phyloP scores from a whole-genome alignment of 2,797 vertebrate species.

The Amazona finschi region DNA sequence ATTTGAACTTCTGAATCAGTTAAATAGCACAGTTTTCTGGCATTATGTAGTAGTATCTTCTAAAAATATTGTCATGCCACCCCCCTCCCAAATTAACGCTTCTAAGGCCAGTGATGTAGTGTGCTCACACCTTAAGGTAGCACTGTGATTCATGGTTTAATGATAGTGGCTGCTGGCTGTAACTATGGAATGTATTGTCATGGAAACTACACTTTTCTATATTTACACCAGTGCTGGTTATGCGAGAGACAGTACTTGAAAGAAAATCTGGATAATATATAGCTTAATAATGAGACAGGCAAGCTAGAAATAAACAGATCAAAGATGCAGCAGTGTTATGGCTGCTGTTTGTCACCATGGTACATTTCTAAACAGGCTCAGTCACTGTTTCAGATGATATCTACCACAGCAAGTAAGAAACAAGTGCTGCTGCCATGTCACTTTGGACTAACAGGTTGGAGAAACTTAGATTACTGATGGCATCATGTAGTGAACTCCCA shows the following conservation, averaged over 20 bases:
- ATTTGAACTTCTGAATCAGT: conserved; percentile 39
- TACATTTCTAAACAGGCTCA: background rate
- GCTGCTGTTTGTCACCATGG: conserved; percentile 35
- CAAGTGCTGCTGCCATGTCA: background rate
- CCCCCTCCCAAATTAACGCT: conserved; percentile 55
- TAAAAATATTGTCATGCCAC: conserved; percentile 64
- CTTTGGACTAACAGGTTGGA: conserved; percentile 55
- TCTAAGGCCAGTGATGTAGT: conserved; percentile 49
- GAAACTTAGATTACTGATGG: conserved; percentile 31
- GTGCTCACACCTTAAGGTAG: conserved; percentile 69
- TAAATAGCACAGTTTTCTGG: conserved; percentile 22
- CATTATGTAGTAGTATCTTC: conserved; percentile 56
- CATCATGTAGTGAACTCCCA: background rate
- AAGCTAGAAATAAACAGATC: conserved; percentile 40
- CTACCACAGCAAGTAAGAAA: background rate
- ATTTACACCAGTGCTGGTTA: conserved; percentile 66
- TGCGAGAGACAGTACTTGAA: conserved; percentile 61
- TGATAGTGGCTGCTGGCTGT: conserved; percentile 70
- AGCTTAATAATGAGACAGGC: conserved; percentile 49
- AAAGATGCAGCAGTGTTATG: conserved; percentile 19
- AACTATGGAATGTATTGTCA: conserved; percentile 75
- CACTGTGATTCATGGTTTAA: conserved; percentile 74
- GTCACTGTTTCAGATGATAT: background rate
- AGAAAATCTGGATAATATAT: conserved; percentile 53
- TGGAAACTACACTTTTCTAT: conserved; percentile 72